Evolutionary conservation across 2,113 vertebrate genomes (phyloP).

Genomic region (Gasterosteus nipponicus): DNA sequence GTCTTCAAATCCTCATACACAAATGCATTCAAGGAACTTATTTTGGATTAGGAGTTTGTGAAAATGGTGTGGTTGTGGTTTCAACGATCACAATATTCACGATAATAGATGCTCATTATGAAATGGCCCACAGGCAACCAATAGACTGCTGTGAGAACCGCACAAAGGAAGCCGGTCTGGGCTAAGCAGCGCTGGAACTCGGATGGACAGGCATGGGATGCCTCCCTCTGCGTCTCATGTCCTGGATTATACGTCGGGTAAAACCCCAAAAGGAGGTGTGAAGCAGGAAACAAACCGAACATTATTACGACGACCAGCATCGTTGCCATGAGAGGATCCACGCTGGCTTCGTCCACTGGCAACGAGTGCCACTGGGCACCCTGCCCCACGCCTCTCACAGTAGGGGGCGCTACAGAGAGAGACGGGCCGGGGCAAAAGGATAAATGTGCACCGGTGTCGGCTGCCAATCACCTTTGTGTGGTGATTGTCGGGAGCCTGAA

Average conservation of each 20-base stretch:
- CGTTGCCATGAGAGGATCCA: slow-evolving; percentile 78
- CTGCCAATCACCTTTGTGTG: slow-evolving; percentile 84
- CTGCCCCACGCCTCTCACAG: slow-evolving; percentile 84
- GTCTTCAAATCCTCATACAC: background rate
- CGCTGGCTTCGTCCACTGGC: slow-evolving; percentile 79
- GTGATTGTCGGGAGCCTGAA: slow-evolving; percentile 75
- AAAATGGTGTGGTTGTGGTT: background rate
- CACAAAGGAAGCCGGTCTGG: slow-evolving; percentile 71
- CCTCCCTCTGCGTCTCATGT: slow-evolving; percentile 80
- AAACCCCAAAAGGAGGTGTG: slow-evolving; percentile 73
- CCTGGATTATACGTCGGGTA: slow-evolving; percentile 77
- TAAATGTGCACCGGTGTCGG: slow-evolving; percentile 80
- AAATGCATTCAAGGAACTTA: slow-evolving; percentile 2
- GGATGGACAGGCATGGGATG: slow-evolving; percentile 79
- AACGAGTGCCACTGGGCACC: slow-evolving; percentile 79
- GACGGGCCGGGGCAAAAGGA: slow-evolving; percentile 76
- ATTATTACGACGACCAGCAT: slow-evolving; percentile 76
- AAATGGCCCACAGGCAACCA: slow-evolving; percentile 55
- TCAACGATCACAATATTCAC: slow-evolving; percentile 44
- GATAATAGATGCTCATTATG: slow-evolving; percentile 55
- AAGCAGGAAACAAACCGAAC: slow-evolving; percentile 80
- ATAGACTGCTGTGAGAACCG: slow-evolving; percentile 57
- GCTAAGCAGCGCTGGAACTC: slow-evolving; percentile 69
- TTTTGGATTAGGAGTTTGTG: slow-evolving; percentile 17
- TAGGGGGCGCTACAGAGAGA: slow-evolving; percentile 82